phyloP scores from a whole-genome alignment of 2,888 invertebrate genomes.

The Rhorus exstirpatorius region DNA sequence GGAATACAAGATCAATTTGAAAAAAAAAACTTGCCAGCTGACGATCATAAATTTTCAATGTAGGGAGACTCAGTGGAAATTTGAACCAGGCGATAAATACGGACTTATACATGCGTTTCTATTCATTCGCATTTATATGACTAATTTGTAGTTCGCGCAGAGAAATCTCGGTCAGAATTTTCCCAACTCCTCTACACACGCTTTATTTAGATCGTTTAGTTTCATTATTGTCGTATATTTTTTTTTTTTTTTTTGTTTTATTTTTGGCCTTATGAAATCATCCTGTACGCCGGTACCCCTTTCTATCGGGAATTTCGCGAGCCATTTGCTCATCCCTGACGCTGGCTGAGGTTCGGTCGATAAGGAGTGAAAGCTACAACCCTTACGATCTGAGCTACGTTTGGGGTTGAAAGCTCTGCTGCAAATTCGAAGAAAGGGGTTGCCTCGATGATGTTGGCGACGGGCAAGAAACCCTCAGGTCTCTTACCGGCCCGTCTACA shows the following conservation, averaged over 20 bases:
- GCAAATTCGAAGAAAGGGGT: conserved; percentile 57
- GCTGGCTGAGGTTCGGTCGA: conserved; percentile 82
- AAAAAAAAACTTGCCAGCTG: neutral
- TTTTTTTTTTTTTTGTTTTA: neutral
- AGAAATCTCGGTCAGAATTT: too few species aligned
- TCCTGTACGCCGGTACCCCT: conserved; percentile 79
- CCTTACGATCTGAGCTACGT: conserved; percentile 50
- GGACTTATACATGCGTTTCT: too few species aligned
- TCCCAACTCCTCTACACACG: neutral
- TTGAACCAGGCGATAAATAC: too few species aligned
- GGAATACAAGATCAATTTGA: conserved; percentile 2
- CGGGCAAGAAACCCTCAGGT: conserved; percentile 62
- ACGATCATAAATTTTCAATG: conserved; percentile 4
- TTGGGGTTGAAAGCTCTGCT: conserved; percentile 51
- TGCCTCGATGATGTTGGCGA: conserved; percentile 48
- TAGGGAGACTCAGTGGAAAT: too few species aligned
- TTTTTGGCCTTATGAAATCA: neutral
- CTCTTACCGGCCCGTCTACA: conserved; percentile 70
- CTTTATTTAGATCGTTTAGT: neutral
- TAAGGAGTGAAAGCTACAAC: conserved; percentile 79
- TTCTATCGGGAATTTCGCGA: conserved; percentile 77
- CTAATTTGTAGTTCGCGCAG: too few species aligned
- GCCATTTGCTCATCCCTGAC: conserved; percentile 65
- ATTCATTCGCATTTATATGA: too few species aligned
- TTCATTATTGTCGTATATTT: neutral